Evolutionary conservation across 2,113 vertebrate species (phyloP).

Genomic region (Chaetops frenatus): DNA sequence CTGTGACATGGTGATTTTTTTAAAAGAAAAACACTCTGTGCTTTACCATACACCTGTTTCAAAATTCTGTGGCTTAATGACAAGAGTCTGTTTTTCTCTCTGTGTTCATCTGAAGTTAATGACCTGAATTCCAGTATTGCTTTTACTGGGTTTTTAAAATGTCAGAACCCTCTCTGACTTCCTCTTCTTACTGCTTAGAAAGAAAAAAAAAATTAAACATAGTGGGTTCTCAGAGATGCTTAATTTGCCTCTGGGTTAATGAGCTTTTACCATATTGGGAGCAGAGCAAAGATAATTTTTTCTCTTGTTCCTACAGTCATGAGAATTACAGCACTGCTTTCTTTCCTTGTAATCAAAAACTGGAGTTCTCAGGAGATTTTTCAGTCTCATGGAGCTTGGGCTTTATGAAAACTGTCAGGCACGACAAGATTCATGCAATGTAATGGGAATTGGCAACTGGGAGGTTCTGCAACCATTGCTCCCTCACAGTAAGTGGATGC

Average conservation of each 20-base stretch:
- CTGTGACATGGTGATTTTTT: neutral
- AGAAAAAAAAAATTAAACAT: neutral
- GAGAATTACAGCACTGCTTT: neutral
- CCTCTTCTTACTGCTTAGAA: neutral
- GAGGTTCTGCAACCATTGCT: neutral
- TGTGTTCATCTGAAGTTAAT: neutral
- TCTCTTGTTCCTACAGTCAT: neutral
- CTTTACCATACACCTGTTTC: neutral
- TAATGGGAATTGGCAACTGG: neutral
- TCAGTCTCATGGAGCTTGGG: neutral
- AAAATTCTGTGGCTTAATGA: neutral
- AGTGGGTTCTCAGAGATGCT: neutral
- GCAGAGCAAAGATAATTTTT: neutral
- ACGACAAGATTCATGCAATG: neutral
- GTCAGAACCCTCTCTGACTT: neutral
- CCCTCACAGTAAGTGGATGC: neutral
- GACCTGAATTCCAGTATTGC: neutral
- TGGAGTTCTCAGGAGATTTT: neutral
- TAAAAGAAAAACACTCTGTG: neutral
- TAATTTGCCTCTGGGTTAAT: slow-evolving; percentile 19
- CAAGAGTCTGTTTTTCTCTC: neutral
- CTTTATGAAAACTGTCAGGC: slow-evolving; percentile 14
- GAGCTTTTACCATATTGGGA: neutral
- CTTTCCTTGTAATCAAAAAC: slow-evolving; percentile 12
- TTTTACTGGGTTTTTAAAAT: neutral